These are phyloP conservation scores for Agrotis ipsilon DNA, from an alignment of 2,888 invertebrate species.

Conservation along the genomic window DNA sequence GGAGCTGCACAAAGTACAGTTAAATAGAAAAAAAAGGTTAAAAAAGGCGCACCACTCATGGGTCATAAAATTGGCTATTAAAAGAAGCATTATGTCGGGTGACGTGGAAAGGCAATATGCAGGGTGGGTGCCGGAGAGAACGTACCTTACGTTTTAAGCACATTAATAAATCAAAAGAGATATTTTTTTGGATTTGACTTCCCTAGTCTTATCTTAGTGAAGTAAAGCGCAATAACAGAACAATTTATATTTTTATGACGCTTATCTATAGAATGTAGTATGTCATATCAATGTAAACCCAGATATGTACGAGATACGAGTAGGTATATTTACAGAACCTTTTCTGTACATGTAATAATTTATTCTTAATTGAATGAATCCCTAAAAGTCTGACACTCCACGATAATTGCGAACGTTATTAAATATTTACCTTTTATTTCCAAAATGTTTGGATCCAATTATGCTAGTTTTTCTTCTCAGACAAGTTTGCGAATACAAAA, in stretches of 20 bases:
- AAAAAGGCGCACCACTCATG: constrained; percentile 25
- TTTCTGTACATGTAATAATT: constrained; percentile 6
- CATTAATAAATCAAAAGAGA: background rate
- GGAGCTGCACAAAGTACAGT: background rate
- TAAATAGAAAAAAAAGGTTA: constrained; percentile 5
- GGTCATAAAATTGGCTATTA: constrained; percentile 45
- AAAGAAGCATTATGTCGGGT: constrained; percentile 24
- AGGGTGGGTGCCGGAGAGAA: background rate
- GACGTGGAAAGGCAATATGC: background rate
- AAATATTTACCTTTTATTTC: constrained; percentile 31
- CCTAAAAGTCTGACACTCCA: background rate
- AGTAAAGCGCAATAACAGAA: background rate
- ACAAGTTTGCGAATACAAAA: background rate
- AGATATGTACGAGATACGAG: background rate
- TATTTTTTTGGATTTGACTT: background rate
- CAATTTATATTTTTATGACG: background rate
- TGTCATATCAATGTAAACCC: too few species aligned
- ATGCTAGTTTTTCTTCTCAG: background rate
- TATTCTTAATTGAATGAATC: constrained; percentile 13
- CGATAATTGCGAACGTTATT: constrained; percentile 12
- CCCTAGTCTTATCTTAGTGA: too few species aligned
- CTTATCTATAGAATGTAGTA: background rate
- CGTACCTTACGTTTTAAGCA: constrained; percentile 5
- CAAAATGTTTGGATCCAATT: background rate
- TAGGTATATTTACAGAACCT: background rate